Percentiles rank a stretch among this genome's conserved stretches.
phyloP scores from a whole-genome alignment of 2,888 invertebrate genomes.

The Andrena marginata region DNA sequence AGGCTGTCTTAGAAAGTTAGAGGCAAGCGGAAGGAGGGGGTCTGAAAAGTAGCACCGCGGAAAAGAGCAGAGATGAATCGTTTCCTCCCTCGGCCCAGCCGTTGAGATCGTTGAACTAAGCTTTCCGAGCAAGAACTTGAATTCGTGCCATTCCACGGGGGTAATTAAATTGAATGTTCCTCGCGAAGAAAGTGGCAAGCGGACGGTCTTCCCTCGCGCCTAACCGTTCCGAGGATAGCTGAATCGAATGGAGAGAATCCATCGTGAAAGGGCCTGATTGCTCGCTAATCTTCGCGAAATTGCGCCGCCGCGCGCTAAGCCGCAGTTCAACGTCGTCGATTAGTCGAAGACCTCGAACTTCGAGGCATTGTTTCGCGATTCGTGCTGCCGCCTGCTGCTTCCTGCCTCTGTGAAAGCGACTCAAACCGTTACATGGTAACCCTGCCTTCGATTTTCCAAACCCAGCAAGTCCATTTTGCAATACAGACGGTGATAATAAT shows the following conservation, averaged over 20 bases:
- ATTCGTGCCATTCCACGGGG: constrained; percentile 56
- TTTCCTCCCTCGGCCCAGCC: constrained; percentile 31
- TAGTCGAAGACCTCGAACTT: constrained; percentile 73
- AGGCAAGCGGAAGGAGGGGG: constrained; percentile 1
- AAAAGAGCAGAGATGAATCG: constrained; percentile 64
- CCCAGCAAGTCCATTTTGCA: neutral
- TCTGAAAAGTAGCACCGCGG: constrained; percentile 39
- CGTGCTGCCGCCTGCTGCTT: constrained; percentile 61
- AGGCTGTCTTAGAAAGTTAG: constrained; percentile 24
- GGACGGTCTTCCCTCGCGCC: constrained; percentile 44
- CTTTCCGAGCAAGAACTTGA: constrained; percentile 49
- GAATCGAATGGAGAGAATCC: constrained; percentile 71
- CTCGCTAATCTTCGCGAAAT: constrained; percentile 75
- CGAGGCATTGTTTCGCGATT: constrained; percentile 71
- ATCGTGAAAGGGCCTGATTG: constrained; percentile 74
- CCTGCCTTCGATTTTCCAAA: constrained; percentile 2
- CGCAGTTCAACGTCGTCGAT: constrained; percentile 71
- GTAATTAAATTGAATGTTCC: constrained; percentile 73
- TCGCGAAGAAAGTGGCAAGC: constrained; percentile 68
- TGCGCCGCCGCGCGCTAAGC: constrained; percentile 62
- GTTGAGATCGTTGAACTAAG: constrained; percentile 41
- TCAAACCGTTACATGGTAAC: neutral
- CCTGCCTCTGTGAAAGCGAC: constrained; percentile 54
- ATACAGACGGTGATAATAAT: neutral
- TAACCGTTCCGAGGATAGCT: constrained; percentile 59